Percentiles rank a stretch among this genome's conserved stretches.
Evolutionary conservation across 2,888 invertebrate species (phyloP).

Genomic region (Arenicola marina): DNA sequence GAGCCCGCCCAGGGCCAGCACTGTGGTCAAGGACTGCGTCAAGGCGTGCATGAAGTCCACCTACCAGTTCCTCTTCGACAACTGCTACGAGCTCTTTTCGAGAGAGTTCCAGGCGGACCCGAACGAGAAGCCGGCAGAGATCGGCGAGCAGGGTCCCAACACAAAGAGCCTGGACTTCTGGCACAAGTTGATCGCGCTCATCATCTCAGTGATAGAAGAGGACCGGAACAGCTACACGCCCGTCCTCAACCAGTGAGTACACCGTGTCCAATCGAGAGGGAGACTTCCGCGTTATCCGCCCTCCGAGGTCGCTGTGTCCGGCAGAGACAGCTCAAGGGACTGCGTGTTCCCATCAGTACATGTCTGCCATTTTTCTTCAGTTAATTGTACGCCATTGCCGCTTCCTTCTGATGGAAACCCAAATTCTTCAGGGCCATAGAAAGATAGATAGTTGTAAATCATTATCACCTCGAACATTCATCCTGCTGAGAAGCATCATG

Average conservation of each 20-base stretch:
- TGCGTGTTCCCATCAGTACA: no score
- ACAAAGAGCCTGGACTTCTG: constrained; percentile 90
- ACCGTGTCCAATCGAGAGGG: no score
- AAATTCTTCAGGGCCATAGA: no score
- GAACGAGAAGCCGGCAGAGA: constrained; percentile 69
- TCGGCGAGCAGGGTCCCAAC: constrained; percentile 76
- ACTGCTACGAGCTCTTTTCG: constrained; percentile 95
- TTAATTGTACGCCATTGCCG: no score
- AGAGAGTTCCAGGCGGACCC: constrained; percentile 59
- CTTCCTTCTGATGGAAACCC: no score
- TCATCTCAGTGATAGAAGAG: constrained; percentile 98
- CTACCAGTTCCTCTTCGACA: constrained; percentile 98
- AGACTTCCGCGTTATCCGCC: no score
- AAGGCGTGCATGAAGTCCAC: constrained; percentile 98
- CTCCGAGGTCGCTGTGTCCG: no score
- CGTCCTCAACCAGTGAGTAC: constrained; percentile 86
- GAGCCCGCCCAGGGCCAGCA: constrained; percentile 96
- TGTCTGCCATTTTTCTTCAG: no score
- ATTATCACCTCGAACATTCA: no score
- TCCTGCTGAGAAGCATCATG: no score
- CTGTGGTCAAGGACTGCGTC: constrained; percentile 98
- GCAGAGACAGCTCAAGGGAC: no score
- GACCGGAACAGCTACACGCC: constrained; percentile 97
- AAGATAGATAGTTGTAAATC: no score
- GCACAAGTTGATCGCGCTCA: constrained; percentile 95